Percentiles rank a stretch among this genome's conserved stretches.
phyloP scores from a whole-genome alignment of 2,888 invertebrate species.

The Oeneis ivallda region DNA sequence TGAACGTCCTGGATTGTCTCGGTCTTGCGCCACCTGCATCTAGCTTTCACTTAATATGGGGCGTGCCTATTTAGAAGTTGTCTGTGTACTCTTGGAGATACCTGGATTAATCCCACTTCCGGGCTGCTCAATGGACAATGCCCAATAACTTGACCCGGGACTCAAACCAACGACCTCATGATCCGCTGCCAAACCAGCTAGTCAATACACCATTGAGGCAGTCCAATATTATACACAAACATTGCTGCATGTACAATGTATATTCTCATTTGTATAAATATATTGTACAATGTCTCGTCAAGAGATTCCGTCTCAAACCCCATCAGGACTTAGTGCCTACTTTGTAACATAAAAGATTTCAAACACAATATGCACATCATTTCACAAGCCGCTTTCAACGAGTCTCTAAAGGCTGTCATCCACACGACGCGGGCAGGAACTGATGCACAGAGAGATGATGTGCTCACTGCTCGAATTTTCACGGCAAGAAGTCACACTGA shows the following conservation, averaged over 20 bases:
- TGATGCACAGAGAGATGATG: not conserved
- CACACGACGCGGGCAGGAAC: not conserved
- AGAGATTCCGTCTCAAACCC: constrained; percentile 1
- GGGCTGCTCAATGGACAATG: too few species aligned
- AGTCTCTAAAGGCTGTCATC: not conserved
- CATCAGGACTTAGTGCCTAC: constrained; percentile 24
- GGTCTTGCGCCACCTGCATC: too few species aligned
- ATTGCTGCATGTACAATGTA: not conserved
- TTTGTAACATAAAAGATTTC: constrained; percentile 11
- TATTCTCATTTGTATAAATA: not conserved
- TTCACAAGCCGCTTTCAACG: constrained; percentile 29
- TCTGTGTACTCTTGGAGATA: too few species aligned
- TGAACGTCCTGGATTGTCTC: too few species aligned
- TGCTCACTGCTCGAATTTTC: too few species aligned
- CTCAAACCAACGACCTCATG: too few species aligned
- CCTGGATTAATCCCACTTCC: too few species aligned
- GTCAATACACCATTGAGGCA: too few species aligned
- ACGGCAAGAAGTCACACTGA: not conserved
- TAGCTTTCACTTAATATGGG: too few species aligned
- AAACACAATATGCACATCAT: constrained; percentile 26
- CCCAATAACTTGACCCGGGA: too few species aligned
- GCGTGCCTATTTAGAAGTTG: too few species aligned
- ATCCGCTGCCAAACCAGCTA: too few species aligned
- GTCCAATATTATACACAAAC: not conserved
- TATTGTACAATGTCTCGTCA: not conserved